Base-by-base conservation (phyloP, 2,888 invertebrate genomes). In the Hyposoter didymator region DNA sequence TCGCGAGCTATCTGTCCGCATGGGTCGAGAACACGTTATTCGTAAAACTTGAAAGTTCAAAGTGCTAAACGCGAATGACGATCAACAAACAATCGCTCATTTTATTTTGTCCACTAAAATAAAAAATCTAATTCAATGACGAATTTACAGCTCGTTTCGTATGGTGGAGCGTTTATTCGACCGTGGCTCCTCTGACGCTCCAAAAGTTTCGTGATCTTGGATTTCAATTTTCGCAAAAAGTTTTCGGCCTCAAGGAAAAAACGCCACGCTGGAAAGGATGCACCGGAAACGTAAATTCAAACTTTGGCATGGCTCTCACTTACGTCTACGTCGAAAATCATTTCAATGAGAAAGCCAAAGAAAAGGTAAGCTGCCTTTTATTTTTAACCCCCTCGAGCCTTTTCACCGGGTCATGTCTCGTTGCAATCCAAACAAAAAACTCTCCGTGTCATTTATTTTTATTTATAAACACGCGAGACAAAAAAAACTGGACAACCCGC, bases 161-260 rank as follows among this genome's bases (percentile, higher is more conserved):
- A 32, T 96, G 97, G 95, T 97, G 97, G 97, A 95, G 96, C 89
- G 95, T 96, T 81, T 96, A 96, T 93, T 95, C 96, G 10, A 95
- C 96, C 17, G 94, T 96, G 69, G 95, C 96, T 0, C 96, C 96
- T 39, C 94, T 96, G 93, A 95, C 96, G 8, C 94, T 95, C 67
- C 92, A 94, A 82, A 92, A 94, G 85, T 96, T 96, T 94, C 95
- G 96, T 19, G 95, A 95, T 84, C 94, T 96, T 2, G 96, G 96
- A 47, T 96, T 96, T 93, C 94, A 95, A 93, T 96, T 96, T 94
- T 95, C 95, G 6, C 95, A 95, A 91, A 95, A 96, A 19, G 95
- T 96, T 88, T 95, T 95, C 90, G 96, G 96, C 0, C 94, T 96
- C 82, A 96, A 95, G 89, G 95, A 95, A 90, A 95, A 95, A 87